A percentile compares a stretch with the other conserved stretches of the same genome.
These are phyloP conservation scores for Sebastes alutus DNA, from an alignment of 2,797 vertebrate genomes.

Conservation along the genomic window DNA sequence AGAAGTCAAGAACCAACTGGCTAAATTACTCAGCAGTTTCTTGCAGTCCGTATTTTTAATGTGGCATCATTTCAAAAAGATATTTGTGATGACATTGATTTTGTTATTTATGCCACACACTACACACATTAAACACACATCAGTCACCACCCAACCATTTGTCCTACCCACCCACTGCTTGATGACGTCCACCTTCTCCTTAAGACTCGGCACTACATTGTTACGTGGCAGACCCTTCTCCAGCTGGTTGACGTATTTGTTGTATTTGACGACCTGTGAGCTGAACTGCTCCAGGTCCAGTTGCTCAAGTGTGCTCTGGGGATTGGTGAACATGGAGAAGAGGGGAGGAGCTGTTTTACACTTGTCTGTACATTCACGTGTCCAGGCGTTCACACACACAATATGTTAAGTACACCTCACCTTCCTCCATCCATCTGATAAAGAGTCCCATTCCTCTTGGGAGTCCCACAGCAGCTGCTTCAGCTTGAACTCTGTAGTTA, in stretches of 20 bases:
- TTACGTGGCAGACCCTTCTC: slow-evolving; percentile 89
- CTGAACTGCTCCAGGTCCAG: slow-evolving; percentile 85
- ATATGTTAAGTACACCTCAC: slow-evolving; percentile 57
- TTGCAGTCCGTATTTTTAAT: not conserved
- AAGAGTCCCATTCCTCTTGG: slow-evolving; percentile 83
- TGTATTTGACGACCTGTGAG: slow-evolving; percentile 83
- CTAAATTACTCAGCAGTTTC: not conserved
- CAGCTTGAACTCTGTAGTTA: slow-evolving; percentile 82
- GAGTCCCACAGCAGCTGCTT: slow-evolving; percentile 88
- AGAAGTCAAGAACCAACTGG: not conserved
- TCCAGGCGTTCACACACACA: not conserved
- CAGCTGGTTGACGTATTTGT: slow-evolving; percentile 85
- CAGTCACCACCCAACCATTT: not conserved
- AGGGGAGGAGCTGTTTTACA: not conserved
- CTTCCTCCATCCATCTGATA: slow-evolving; percentile 83
- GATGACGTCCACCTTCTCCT: slow-evolving; percentile 84
- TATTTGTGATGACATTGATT: not conserved
- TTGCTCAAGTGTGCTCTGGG: slow-evolving; percentile 73
- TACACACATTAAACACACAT: not conserved
- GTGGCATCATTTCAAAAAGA: not conserved
- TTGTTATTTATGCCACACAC: not conserved
- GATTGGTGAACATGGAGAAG: not conserved
- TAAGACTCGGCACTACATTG: slow-evolving; percentile 82
- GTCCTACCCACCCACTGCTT: slow-evolving; percentile 84
- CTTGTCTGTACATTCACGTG: not conserved